Percentiles rank a stretch among this genome's conserved stretches.
phyloP scores from a whole-genome alignment of 2,797 vertebrate genomes.

The Scyliorhinus canicula region DNA sequence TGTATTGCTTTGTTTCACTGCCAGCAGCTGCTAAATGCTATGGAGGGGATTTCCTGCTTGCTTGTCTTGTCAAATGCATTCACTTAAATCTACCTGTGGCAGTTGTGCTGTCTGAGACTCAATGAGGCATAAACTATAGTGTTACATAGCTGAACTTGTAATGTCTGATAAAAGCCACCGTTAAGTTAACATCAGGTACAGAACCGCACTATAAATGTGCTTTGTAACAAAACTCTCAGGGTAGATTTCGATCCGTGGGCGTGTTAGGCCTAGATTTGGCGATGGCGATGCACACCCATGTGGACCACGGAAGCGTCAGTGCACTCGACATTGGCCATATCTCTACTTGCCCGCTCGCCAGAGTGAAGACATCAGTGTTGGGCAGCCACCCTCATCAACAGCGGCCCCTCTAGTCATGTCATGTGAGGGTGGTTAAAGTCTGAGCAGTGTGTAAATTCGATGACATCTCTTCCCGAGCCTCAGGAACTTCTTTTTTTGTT shows the following conservation, averaged over 20 bases:
- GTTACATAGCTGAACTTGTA: constrained; percentile 11
- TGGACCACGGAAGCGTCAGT: not conserved
- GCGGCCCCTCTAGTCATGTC: not conserved
- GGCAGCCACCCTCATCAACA: not conserved
- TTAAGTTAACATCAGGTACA: not conserved
- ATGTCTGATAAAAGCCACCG: not conserved
- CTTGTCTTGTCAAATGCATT: constrained; percentile 6
- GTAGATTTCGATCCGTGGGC: not conserved
- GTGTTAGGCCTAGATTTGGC: not conserved
- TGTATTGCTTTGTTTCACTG: constrained; percentile 26
- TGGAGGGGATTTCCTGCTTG: constrained; percentile 35
- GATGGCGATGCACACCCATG: not conserved
- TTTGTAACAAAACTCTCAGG: not conserved
- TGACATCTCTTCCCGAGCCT: not conserved
- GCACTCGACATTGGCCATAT: too few species aligned
- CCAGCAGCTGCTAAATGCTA: constrained; percentile 31
- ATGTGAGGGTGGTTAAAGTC: not conserved
- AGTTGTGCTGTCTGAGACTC: constrained; percentile 24
- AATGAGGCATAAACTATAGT: constrained; percentile 3
- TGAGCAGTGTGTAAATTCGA: not conserved
- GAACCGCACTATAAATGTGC: not conserved
- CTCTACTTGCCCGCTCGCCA: not conserved
- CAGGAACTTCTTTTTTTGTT: not conserved
- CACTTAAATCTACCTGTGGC: constrained; percentile 37
- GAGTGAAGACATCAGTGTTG: not conserved